Evolutionary conservation across 2,888 invertebrate genomes (phyloP).

Genomic region (Drosophila ustulata): DNA sequence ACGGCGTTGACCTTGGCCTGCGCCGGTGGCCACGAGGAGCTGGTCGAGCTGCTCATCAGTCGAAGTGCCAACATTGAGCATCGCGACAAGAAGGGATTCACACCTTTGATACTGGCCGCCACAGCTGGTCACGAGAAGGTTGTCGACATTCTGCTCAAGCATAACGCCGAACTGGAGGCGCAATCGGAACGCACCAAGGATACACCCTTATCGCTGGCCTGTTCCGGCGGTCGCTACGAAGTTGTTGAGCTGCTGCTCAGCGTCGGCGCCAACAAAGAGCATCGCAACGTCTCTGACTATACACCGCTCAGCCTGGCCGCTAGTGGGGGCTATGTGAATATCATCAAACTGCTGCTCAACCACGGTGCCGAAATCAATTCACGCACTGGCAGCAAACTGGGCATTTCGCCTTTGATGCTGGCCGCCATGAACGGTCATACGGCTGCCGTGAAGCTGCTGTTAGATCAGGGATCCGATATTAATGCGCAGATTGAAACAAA

Average conservation of each 20-base stretch:
- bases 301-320: constrained; percentile 99
- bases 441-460: constrained; percentile 95
- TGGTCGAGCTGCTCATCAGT: constrained; percentile 95
- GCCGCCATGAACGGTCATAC: constrained; percentile 99
- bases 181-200: constrained; percentile 99
- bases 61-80: constrained; percentile 99
- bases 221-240: constrained; percentile 98
- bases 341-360: constrained; percentile 96
- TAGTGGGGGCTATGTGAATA: constrained; percentile 99
- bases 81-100: constrained; percentile 99
- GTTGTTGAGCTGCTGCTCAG: constrained; percentile 96
- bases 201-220: constrained; percentile 98
- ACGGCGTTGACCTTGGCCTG: constrained; percentile 99
- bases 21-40: constrained; percentile 98
- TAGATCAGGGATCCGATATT: constrained; percentile 99
- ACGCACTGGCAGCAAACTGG: constrained; percentile 97
- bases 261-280: constrained; percentile 97
- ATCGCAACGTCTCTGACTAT: constrained; percentile 99
- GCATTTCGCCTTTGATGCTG: constrained; percentile 99
- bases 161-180: constrained; percentile 98
- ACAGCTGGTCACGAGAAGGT: constrained; percentile 96
- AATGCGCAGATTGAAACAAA: constrained; percentile 99
- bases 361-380: constrained; percentile 99
- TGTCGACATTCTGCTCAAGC: constrained; percentile 96
- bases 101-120: constrained; percentile 98